Base-by-base conservation (phyloP, 2,888 invertebrate genomes). In the Epirrita christyi region DNA sequence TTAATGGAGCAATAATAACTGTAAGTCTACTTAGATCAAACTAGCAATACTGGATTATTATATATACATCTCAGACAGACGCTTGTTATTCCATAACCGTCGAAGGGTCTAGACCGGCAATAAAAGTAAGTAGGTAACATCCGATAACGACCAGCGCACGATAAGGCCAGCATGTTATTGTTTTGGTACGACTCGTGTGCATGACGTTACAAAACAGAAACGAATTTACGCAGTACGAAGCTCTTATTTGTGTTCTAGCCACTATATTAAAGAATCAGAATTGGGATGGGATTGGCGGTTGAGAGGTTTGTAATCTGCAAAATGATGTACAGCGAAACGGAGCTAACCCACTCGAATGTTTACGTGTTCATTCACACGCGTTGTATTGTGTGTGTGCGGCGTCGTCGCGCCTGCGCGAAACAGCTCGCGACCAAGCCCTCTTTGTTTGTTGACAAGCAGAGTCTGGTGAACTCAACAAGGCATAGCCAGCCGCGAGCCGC, bases 371-470 rank as follows among this genome's bases (percentile, higher is more conserved):
- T 88, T 89, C 85, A 90, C 85, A 81, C 80, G 79, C 70, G 73
- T 57, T 64, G 71, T 64, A 59, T 67, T 73, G 84, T 82, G 81
- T 81, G 84, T 71, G 84, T 79, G 81, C 68, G 80, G 79, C 78
- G 81, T 73, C 75, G 78, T 70, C 75, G 84, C 85, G 86, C 84
- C 78, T 85, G 88, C 86, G 86, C 85, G 76, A 66, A 76, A 75
- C 77, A 74, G 70, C 70, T 66, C 72, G 71, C 78, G 78, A 79
- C 73, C 85, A 80, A 83, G 84, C 85, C 82, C 83, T 87, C 90
- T 90, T 88, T 90, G 90, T 90, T 90, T 90, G 90, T 90, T 90
- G 90, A 90, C 90, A 90, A 90, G 89, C 89, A 68, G 73, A 72
- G 70, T 65, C 65, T 72, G 67, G 64, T 72, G 75, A 75, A 73